Percentiles rank a stretch among this genome's conserved stretches.
phyloP scores from a whole-genome alignment of 2,797 vertebrate genomes.

The Sebastes hopkinsi region DNA sequence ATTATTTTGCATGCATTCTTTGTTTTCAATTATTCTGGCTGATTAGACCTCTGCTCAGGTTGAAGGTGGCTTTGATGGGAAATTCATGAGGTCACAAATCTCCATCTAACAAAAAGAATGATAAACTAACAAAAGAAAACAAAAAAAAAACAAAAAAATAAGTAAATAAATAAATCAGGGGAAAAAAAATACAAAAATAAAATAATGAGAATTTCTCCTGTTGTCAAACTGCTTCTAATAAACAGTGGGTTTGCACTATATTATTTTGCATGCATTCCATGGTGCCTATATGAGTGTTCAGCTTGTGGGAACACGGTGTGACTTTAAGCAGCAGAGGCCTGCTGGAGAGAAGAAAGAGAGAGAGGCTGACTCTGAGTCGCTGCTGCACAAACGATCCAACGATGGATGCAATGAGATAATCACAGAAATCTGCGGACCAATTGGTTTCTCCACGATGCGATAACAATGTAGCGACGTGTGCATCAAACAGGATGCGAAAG shows the following conservation, averaged over 20 bases:
- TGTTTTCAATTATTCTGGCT: too few relatives aligned
- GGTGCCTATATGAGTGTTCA: accelerated
- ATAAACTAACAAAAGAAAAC: too few relatives aligned
- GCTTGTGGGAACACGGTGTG: constrained; percentile 7
- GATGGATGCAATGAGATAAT: not conserved
- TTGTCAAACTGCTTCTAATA: not conserved
- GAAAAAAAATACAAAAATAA: not conserved
- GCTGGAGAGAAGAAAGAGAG: not conserved
- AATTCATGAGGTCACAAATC: too few relatives aligned
- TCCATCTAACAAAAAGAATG: too few relatives aligned
- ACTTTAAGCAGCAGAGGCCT: not conserved
- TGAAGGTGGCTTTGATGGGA: too few relatives aligned
- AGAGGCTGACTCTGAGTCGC: not conserved
- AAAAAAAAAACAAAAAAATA: accelerated
- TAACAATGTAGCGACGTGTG: accelerated
- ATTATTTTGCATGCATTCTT: too few relatives aligned
- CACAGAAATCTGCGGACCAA: not conserved
- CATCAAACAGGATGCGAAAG: not conserved
- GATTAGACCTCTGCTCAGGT: too few relatives aligned
- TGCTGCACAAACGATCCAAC: not conserved
- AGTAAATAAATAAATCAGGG: not conserved
- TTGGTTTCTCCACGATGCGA: accelerated
- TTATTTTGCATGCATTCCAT: not conserved
- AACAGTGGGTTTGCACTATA: not conserved
- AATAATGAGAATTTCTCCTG: too few relatives aligned